These are phyloP conservation scores for Calonectris borealis DNA, from an alignment of 2,113 vertebrate species.

Conservation along the genomic window DNA sequence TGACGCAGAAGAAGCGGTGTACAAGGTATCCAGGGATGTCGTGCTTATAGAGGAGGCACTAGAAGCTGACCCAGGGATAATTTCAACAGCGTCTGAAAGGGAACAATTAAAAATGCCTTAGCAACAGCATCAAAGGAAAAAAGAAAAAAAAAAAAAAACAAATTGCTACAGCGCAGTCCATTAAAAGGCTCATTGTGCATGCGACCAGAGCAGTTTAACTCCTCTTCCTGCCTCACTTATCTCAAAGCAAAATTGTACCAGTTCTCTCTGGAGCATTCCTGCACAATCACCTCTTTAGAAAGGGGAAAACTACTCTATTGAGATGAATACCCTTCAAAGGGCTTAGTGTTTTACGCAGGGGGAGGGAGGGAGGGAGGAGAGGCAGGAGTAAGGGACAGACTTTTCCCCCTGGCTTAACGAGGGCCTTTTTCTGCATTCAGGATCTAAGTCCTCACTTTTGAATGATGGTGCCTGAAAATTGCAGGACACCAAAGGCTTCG, in stretches of 20 bases:
- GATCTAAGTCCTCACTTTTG: not conserved
- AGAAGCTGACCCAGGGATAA: slow-evolving; percentile 72
- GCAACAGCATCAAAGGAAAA: slow-evolving; percentile 56
- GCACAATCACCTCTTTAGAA: slow-evolving; percentile 51
- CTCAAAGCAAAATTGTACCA: slow-evolving; percentile 59
- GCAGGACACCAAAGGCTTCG: not conserved
- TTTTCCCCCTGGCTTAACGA: not conserved
- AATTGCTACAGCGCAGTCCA: not conserved
- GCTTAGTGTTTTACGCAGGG: slow-evolving; percentile 2
- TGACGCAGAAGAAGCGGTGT: slow-evolving; percentile 79
- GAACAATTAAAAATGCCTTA: slow-evolving; percentile 64
- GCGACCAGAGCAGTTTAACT: slow-evolving; percentile 56
- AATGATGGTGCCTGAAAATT: not conserved
- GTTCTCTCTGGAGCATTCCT: slow-evolving; percentile 48
- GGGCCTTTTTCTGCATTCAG: not conserved
- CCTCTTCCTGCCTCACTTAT: slow-evolving; percentile 61
- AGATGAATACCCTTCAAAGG: slow-evolving; percentile 56
- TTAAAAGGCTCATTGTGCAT: slow-evolving; percentile 60
- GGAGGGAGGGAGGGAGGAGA: not conserved
- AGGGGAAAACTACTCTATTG: slow-evolving; percentile 3
- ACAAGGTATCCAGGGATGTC: slow-evolving; percentile 86
- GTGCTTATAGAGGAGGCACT: slow-evolving; percentile 82
- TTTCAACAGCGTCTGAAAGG: slow-evolving; percentile 63
- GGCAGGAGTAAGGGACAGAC: not conserved
- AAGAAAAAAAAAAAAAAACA: not conserved